Conservation (phyloP, 2,113 vertebrate species). For the Lepidothrix coronata region DNA sequence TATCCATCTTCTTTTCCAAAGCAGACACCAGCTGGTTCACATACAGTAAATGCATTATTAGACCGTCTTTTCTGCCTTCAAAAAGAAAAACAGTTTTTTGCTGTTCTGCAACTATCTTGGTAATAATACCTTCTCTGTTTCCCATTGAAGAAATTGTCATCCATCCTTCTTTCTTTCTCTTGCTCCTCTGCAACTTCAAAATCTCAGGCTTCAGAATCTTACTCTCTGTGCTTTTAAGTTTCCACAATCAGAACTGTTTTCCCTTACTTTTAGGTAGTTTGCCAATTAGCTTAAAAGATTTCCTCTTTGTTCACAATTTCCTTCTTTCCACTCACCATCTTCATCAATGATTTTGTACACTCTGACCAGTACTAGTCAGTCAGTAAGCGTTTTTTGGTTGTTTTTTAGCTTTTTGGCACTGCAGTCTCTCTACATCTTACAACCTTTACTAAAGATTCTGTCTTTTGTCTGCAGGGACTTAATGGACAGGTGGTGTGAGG, state of each 20-base stretch:
- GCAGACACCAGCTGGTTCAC: not conserved
- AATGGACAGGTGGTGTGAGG: not conserved
- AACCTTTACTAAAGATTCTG: not conserved
- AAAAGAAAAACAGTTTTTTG: fast-evolving
- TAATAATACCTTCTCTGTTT: not conserved
- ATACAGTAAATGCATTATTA: not conserved
- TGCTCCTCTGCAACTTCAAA: not conserved
- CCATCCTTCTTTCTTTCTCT: not conserved
- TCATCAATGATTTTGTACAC: not conserved
- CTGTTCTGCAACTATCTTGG: not conserved
- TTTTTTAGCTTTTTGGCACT: not conserved
- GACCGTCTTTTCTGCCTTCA: not conserved
- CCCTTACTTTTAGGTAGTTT: not conserved
- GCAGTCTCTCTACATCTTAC: not conserved
- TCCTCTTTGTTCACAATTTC: not conserved
- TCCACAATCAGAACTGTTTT: not conserved
- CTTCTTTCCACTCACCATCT: not conserved
- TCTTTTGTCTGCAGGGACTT: not conserved
- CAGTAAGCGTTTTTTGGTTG: not conserved
- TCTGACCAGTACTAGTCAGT: not conserved
- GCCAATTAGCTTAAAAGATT: not conserved
- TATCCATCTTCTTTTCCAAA: not conserved
- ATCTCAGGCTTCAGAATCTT: not conserved
- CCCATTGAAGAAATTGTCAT: not conserved
- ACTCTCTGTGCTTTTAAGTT: not conserved